A percentile compares a stretch with the other conserved stretches of the same genome.
phyloP scores from a whole-genome alignment of 2,888 invertebrate species.

The Cheilosia scutellata region DNA sequence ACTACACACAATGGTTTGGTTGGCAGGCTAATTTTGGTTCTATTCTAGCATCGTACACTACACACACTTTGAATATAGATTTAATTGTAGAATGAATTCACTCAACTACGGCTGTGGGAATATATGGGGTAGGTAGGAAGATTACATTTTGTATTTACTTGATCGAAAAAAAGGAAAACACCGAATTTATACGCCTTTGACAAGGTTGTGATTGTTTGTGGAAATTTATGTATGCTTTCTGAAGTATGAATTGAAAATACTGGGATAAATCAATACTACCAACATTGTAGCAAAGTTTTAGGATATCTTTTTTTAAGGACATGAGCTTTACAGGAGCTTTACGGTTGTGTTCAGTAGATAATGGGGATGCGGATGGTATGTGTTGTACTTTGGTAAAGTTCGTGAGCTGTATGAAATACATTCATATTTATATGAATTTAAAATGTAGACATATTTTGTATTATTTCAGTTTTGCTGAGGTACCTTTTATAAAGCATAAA shows the following conservation, averaged over 20 bases:
- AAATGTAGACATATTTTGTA: neutral
- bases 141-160: slow-evolving; percentile 55
- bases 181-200: slow-evolving; percentile 28
- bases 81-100: slow-evolving; percentile 9
- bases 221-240: slow-evolving; percentile 56
- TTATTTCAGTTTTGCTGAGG: no score
- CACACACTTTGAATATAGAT: slow-evolving; percentile 19
- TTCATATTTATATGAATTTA: no score
- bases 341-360: slow-evolving; percentile 7
- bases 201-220: slow-evolving; percentile 60
- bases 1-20: slow-evolving; percentile 43
- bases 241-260: slow-evolving; percentile 53
- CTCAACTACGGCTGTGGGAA: slow-evolving; percentile 1
- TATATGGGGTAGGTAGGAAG: neutral
- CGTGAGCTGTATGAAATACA: no score
- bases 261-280: slow-evolving; percentile 64
- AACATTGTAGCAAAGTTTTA: slow-evolving; percentile 8
- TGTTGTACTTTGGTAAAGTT: neutral
- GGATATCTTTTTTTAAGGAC: slow-evolving; percentile 25
- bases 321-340: slow-evolving; percentile 49
- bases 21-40: slow-evolving; percentile 17
- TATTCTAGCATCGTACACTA: slow-evolving; percentile 26
- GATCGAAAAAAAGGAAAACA: slow-evolving; percentile 13
- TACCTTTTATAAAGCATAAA: no score
- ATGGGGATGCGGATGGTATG: neutral